Conservation (phyloP, 2,797 vertebrate genomes). For the Acanthopagrus latus region DNA sequence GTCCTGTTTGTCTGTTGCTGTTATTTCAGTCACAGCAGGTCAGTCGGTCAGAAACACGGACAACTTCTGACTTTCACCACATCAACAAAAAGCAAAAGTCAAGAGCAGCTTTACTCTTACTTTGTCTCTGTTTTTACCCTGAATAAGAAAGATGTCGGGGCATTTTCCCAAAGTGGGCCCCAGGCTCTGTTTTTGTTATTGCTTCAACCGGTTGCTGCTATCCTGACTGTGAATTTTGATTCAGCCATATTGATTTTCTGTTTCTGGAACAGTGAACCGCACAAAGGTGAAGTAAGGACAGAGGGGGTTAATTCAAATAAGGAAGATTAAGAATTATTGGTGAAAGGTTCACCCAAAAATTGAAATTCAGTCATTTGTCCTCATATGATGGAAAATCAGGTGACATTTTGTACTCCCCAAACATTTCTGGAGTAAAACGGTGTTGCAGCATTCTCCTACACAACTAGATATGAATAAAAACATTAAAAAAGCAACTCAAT, state of each 20-base stretch:
- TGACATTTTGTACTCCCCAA: too few relatives aligned
- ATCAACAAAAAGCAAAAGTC: background rate
- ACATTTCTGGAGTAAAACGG: too few relatives aligned
- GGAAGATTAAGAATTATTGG: too few relatives aligned
- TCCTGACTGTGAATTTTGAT: background rate
- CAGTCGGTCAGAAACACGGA: constrained; percentile 44
- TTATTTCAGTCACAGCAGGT: constrained; percentile 63
- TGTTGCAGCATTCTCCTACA: too few relatives aligned
- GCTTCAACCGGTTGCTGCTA: background rate
- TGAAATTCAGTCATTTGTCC: too few relatives aligned
- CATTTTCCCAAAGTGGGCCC: too few relatives aligned
- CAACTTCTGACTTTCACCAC: background rate
- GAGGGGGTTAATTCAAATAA: background rate
- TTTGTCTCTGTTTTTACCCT: too few relatives aligned
- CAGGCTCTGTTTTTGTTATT: too few relatives aligned
- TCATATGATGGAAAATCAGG: too few relatives aligned
- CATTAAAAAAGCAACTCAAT: too few relatives aligned
- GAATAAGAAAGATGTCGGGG: background rate
- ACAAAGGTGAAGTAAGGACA: background rate
- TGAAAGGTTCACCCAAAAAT: too few relatives aligned
- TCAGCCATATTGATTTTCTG: background rate
- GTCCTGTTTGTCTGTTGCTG: constrained; percentile 67
- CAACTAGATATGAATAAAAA: too few relatives aligned
- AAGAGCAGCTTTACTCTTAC: background rate
- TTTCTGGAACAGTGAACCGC: background rate